Evolutionary conservation across 2,888 invertebrate genomes (phyloP), one percentile per base, ranked within the genome.

Genomic region (Sarcophaga carnaria): DNA sequence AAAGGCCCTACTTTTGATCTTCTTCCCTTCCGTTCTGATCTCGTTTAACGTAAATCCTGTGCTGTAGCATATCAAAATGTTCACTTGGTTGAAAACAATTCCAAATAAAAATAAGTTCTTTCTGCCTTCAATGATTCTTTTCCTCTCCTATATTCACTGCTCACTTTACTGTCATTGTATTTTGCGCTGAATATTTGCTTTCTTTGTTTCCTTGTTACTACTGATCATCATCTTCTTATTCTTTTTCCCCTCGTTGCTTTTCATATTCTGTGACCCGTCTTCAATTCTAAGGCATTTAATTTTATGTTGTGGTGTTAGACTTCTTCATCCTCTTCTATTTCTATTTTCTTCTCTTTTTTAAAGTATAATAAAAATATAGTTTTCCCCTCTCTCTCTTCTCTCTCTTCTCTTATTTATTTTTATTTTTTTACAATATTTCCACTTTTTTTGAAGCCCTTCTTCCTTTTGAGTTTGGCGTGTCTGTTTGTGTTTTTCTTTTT

Each of bases 281-380:
- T 54, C 62, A 81, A 54, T 77, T 81, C 70, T 62, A 78, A 79
- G 79, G 78, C 79, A 76, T 79, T 87, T 84, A 37, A 79, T 81
- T 76, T 71, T 81, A 74, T 71, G 81, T 71, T 81, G 78, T 75
- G 81, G 78, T 60, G 83, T 84, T 81, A 87, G 78, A 84, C 84
- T 81, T 78, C 10, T 81, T 78, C 70, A 71, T 70, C 25, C 14
- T 47, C n/a, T 20, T 25, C 80, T n/a, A 70, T 72, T 67, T 49
- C 5, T 20, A 47, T 22, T 59, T 63, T 72, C 10, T 63, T 49
- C 12, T 74, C 59, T 75, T 70, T 75, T 45, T 25, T 25, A 17
- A 72, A 66, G 72, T 63, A 54, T 49, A 64, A 63, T 60, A 54
- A 54, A 54, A 54, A 37, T 72, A 60, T 63, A 60, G 75, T 63